Evolutionary conservation across 2,888 invertebrate genomes (phyloP).

Genomic region (Hirtodrosophila alboralis): DNA sequence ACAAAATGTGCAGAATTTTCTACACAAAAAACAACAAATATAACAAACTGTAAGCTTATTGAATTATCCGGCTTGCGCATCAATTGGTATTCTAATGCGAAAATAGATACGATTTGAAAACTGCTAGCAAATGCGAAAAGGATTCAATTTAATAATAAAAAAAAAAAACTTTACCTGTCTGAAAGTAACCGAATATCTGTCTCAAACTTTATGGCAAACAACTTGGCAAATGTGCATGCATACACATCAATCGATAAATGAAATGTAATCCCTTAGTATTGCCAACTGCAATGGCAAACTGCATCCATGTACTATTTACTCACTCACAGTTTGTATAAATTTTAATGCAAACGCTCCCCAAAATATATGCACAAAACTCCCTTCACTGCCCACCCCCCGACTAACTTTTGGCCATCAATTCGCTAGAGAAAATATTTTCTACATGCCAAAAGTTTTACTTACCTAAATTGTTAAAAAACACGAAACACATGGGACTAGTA

Average conservation of each 20-base stretch:
- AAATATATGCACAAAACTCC: too few relatives aligned
- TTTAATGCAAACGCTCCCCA: constrained; percentile 42
- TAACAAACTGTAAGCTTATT: constrained; percentile 56
- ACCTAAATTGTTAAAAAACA: constrained; percentile 12
- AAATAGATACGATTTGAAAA: constrained; percentile 51
- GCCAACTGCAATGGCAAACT: constrained; percentile 12
- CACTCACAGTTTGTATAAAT: constrained; percentile 48
- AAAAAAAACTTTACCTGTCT: constrained; percentile 55
- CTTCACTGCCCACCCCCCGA: background rate
- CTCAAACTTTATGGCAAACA: constrained; percentile 53
- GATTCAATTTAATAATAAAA: too few relatives aligned
- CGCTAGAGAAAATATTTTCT: constrained; percentile 44
- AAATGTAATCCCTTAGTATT: constrained; percentile 63
- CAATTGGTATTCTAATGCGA: constrained; percentile 66
- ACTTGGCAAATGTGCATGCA: constrained; percentile 49
- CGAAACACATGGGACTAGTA: constrained; percentile 12
- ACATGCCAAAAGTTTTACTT: constrained; percentile 58
- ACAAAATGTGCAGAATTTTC: constrained; percentile 42
- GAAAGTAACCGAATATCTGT: constrained; percentile 8
- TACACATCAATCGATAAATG: constrained; percentile 72
- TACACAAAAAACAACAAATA: constrained; percentile 1
- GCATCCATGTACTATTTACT: constrained; percentile 37
- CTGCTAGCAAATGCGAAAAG: constrained; percentile 65
- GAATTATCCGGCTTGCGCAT: constrained; percentile 69
- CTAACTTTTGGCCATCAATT: constrained; percentile 59